Evolutionary conservation across 2,113 vertebrate genomes (phyloP), one percentile per base, ranked within the genome.

Genomic region (Suricata suricatta): DNA sequence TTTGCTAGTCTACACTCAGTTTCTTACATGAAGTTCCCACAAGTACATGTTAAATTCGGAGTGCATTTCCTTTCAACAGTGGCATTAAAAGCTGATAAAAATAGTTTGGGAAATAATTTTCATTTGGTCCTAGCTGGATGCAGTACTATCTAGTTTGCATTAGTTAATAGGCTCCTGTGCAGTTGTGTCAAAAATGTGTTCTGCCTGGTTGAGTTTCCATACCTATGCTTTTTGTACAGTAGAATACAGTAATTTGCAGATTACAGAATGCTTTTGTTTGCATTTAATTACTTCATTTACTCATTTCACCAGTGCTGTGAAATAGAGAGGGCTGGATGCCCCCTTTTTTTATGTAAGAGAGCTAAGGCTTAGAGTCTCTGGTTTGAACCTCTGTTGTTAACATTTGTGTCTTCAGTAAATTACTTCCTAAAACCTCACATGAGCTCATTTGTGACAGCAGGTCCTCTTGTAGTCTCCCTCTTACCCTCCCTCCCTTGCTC

Each of bases 361-460:
- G 31, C 23, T 57, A 81, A 68, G 76, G 21, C n/a, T n/a, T 87
- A 85, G 47, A 41, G n/a, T 27, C 68, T 82, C 4, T 29, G n/a
- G 44, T 68, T 92, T 57, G 44, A 92, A 69, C 12, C 16, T 64
- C 27, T 77, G 0, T 44, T 47, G 29, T 76, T 80, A 14, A 14
- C 31, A 35, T 94, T 88, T 96, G 23, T 81, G 14, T 93, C 86
- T 95, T 94, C 12, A 81, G 68, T 76, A 81, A 52, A 29, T 68
- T 93, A 64, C 15, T 50, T 94, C 19, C 47, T 54, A 66, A 96
- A 96, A 94, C 83, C 15, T 95, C 57, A 82, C 2, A 3, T 17
- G 31, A 88, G 14, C 10, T 92, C 23, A 72, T 50, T 14, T 35
- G 13, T 31, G 41, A 76, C 16, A 33, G 33, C 35, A 90, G 60